Percentiles rank a stretch among this genome's conserved stretches.
These are phyloP conservation scores for Acleris cristana DNA, from an alignment of 2,888 invertebrate genomes.

Conservation along the genomic window DNA sequence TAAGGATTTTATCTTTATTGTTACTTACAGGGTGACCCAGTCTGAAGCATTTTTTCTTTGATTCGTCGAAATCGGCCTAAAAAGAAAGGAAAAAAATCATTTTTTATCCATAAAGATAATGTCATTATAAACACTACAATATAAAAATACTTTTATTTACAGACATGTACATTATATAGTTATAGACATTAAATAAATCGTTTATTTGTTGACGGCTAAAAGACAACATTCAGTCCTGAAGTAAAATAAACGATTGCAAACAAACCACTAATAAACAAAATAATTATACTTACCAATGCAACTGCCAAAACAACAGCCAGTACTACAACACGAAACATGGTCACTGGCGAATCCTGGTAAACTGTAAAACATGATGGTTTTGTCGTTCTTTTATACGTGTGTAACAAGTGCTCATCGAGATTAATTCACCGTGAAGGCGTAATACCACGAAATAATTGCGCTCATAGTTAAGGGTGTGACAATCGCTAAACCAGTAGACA, in stretches of 20 bases:
- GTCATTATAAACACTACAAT: too few relatives aligned
- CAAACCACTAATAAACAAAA: not conserved
- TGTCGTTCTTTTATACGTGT: slow-evolving; percentile 16
- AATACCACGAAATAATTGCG: slow-evolving; percentile 15
- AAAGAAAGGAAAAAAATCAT: slow-evolving; percentile 1
- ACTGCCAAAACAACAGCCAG: slow-evolving; percentile 15
- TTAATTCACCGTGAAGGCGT: slow-evolving; percentile 24
- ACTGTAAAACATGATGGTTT: slow-evolving; percentile 7
- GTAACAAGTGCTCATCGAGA: not conserved
- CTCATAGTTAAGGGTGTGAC: not conserved
- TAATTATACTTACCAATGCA: slow-evolving; percentile 12
- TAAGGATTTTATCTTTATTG: too few relatives aligned
- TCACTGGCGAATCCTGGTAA: not conserved
- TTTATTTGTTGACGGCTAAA: too few relatives aligned
- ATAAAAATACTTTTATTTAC: too few relatives aligned
- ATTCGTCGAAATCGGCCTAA: slow-evolving; percentile 14
- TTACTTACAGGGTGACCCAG: slow-evolving; percentile 16
- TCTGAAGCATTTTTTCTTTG: slow-evolving; percentile 15
- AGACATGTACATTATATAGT: too few relatives aligned
- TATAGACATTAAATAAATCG: too few relatives aligned
- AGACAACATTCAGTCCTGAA: too few relatives aligned
- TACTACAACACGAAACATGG: slow-evolving; percentile 23
- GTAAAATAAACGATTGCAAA: too few relatives aligned
- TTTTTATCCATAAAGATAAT: not conserved
- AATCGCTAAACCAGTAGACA: slow-evolving; percentile 7